Conservation (phyloP, 1,140 invertebrate genomes). For the Drosophila sp. region DNA sequence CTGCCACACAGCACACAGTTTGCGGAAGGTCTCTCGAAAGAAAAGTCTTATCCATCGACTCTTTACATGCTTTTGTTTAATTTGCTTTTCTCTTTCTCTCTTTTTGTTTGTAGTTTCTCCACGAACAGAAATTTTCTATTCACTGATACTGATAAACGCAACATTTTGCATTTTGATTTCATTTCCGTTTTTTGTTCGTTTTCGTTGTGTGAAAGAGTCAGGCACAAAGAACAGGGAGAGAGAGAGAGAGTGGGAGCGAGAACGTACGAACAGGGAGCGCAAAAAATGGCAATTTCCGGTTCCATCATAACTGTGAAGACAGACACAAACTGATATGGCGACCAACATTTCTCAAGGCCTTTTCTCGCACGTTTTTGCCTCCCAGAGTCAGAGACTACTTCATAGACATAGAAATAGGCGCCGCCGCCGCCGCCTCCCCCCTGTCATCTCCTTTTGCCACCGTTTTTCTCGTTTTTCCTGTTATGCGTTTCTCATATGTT, state of each 20-base stretch:
- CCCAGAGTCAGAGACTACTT: neutral
- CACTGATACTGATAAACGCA: conserved; percentile 39
- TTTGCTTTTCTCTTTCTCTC: neutral
- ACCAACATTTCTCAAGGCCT: conserved; percentile 52
- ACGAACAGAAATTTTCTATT: conserved; percentile 1
- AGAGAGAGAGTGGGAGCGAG: conserved; percentile 26
- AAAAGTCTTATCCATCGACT: neutral
- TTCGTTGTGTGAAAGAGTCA: neutral
- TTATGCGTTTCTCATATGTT: conserved; percentile 48
- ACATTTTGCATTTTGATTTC: conserved; percentile 70
- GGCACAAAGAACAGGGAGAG: too few species aligned
- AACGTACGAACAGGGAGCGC: conserved; percentile 19
- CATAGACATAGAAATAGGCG: conserved; percentile 19
- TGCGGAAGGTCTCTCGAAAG: neutral
- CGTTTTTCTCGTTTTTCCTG: conserved; percentile 13
- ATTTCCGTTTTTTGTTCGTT: conserved; percentile 54
- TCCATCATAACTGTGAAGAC: conserved; percentile 40
- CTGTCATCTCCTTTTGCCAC: neutral
- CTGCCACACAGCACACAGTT: neutral
- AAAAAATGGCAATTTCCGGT: conserved; percentile 72
- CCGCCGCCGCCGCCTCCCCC: neutral
- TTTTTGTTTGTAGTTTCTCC: neutral
- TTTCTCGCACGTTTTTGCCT: conserved; percentile 25
- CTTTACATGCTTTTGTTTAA: neutral
- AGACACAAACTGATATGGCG: conserved; percentile 14